Evolutionary conservation across 92 coral and sea anemone genomes (phyloP), one percentile per base, ranked within the genome.

Genomic region (Diadumene lineata): DNA sequence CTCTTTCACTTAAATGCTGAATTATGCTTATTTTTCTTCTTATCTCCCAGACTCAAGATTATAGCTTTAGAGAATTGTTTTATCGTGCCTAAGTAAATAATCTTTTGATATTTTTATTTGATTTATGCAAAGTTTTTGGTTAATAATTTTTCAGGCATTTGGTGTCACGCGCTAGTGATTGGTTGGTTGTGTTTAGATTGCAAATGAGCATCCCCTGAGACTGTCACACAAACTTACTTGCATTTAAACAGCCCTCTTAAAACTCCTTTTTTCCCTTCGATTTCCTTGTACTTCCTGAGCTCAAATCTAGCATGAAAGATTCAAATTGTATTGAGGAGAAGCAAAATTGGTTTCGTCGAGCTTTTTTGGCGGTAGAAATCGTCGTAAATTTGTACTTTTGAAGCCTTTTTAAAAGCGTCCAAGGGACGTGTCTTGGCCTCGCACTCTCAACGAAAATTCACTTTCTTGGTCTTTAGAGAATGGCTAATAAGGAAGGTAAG

Each of bases 401-500:
- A 26, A 18, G 3, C 43, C 3, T 2, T 53, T 16, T 2, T 4
- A 9, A 3, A 23, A 53, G 21, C 24, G 58, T 3, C 58, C 19
- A 53, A 23, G 24, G 58, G 58, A 53, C 58, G 58, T 53, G 58
- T 15, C 18, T 21, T 23, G 24, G 6, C 3, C 58, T 2, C n/a
- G n/a, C n/a, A n/a, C n/a, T n/a, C n/a, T n/a, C n/a, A n/a, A n/a
- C n/a, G n/a, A n/a, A n/a, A n/a, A n/a, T n/a, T n/a, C n/a, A n/a
- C n/a, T n/a, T n/a, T 15, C 18, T 21, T 23, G 24, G 6, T 13
- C 58, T 2, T 6, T 28, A 3, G 13, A 3, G 0, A 1, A 62
- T 62, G 68, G 34, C 68, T 1, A 62, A 28, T 43, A 62, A 62
- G 38, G 68, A 29, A 62, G 68, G 68, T 62, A 62, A 6, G 68